Base-by-base conservation (phyloP, 2,888 invertebrate genomes). In the Sipha maydis region DNA sequence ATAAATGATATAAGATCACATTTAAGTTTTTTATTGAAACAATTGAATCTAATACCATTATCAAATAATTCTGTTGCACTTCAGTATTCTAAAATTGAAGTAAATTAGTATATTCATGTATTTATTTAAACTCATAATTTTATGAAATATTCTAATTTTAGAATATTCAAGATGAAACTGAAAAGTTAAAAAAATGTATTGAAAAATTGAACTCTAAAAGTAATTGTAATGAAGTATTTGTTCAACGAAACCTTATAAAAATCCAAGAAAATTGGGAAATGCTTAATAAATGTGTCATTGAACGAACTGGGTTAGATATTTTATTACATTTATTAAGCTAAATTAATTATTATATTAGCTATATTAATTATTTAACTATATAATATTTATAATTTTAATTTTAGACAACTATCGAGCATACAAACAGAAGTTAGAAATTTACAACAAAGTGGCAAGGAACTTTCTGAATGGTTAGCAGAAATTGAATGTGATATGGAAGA, bases 1-100 rank as follows among this genome's bases (percentile, higher is more conserved):
- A 93, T 93, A 0, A 93, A 93, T 91, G 93, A 93, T 90, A 91
- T 93, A 69, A 92, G 94, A 89, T 93, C 93, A 90, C 93, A 93
- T 7, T 92, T 93, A 78, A 93, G 93, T 19, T 92, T 92, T 14
- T 92, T 93, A 48, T 92, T 92, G 0, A 92, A 93, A 76, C 92
- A 92, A 69, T 92, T 95, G 90, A 93, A 93, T 90, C 92, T 93
- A 54, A 91, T 92, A 77, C 95, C 95, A 7, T 61, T 88, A 34
- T 82, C 88, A 82, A 88, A 88, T 75, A 75, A 80, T 75, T 82
- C 88, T 75, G 88, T 88, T 75, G 41, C 75, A 75, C 41, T 82
- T 61, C 88, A 88, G 67, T 61, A 73, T 61, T 31, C 82, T 34
- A 75, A 88, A 82, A 73, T 88, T 75, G 61, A 88, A 76, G 88